Evolutionary conservation across 2,113 vertebrate species (phyloP), one percentile per base, ranked within the genome.

Genomic region (Crotophaga sulcirostris): DNA sequence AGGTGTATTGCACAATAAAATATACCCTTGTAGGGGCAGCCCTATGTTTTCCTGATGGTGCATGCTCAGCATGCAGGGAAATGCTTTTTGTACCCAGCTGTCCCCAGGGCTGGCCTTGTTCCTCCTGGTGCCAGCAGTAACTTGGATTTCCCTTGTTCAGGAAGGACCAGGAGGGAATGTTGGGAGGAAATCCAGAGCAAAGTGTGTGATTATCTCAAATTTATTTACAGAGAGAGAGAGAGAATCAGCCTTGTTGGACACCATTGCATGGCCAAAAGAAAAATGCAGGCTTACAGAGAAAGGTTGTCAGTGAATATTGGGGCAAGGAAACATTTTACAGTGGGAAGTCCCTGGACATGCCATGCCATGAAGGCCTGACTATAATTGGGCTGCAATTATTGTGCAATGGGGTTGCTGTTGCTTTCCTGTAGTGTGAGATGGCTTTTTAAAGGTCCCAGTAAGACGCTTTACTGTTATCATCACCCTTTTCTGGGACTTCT

Each of bases 151-250:
- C 33, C 54, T 68, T 3, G 0, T 21, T 24, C 72, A 9, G 1
- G 44, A 63, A 42, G 55, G 34, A 93, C 77, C 36, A 4, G 45
- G 38, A 88, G 80, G 40, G 67, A 79, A 49, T 40, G 84, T 68
- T 33, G 66, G 73, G 60, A 91, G 78, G 82, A 94, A 90, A 85
- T 63, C 31, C 78, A 87, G 58, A 23, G 62, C 59, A 58, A 33
- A 44, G 47, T 33, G 81, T 87, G 88, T 83, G 87, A 91, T 67
- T 81, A 55, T 13, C 42, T 40, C 58, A 26, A 44, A 18, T 84
- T 89, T 70, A 72, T 94, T 93, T 79, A 63, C 44, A 87, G 13
- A 34, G 64, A 80, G 62, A 87, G 13, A 34, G 64, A 80, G 62
- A 62, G 81, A 63, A 45, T 52, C 28, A 0, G 4, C 33, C 36